Base-by-base conservation (phyloP, 2,797 vertebrate species). In the Falco cherrug region DNA sequence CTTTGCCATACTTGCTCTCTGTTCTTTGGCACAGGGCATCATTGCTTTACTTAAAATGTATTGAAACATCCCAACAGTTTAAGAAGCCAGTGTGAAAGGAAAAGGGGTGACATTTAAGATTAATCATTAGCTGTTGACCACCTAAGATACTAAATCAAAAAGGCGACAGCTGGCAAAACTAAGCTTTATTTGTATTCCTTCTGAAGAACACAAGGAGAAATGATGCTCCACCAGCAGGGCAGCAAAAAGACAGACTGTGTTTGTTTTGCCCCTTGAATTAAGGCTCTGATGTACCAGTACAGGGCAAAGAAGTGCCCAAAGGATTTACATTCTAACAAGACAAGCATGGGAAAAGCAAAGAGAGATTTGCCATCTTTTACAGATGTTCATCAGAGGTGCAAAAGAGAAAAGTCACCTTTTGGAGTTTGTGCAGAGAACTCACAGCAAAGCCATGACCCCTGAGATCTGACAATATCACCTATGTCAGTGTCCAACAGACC, bases 11-110 rank as follows among this genome's bases (percentile, higher is more conserved):
- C 43, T 51, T 21, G 81, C 77, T 85, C 76, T 85, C 91, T 90
- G 59, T 68, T 76, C 86, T 24, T 61, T 88, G 89, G 87, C 91
- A 94, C 78, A 15, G 31, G 29, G 37, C 61, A 84, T 13, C 13
- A 18, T 19, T 26, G 74, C 82, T 93, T 94, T 35, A 21, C 70
- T 92, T 57, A 28, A 77, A 94, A 73, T 16, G 20, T 24, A 71
- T 54, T 84, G 88, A 80, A 96, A 85, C 75, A 77, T 57, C 80
- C 75, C 84, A 90, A 28, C 51, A 83, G 73, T 18, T 84, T 76
- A 53, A 79, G 60, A 39, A 93, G 47, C 79, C 48, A 3, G 57
- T 39, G 53, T 54, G 56, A 77, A 79, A 84, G 82, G 61, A 71
- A 82, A 64, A 71, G 41, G 51, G 69, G 43, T 71, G 75, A 33